Percentiles rank a stretch among this genome's conserved stretches.
phyloP scores from a whole-genome alignment of 1,140 invertebrate species.

The Temnothorax nylanderi region DNA sequence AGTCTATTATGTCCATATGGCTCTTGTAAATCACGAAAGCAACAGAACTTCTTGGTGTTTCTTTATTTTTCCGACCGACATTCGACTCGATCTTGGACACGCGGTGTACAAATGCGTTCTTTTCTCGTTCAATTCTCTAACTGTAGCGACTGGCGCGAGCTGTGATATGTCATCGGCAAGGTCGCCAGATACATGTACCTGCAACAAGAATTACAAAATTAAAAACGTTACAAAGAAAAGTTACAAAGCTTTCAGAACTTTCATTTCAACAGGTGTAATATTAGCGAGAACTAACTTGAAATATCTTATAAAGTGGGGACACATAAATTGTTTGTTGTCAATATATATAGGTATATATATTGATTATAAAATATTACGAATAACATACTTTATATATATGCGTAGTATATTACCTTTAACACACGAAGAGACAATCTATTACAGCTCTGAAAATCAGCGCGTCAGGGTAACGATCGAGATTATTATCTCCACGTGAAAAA shows the following conservation, averaged over 20 bases:
- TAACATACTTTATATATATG: neutral
- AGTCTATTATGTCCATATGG: constrained; percentile 30
- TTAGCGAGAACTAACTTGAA: neutral
- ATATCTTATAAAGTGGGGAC: neutral
- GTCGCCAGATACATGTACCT: neutral
- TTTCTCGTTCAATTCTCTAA: neutral
- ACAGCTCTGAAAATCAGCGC: constrained; percentile 4
- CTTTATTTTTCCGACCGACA: constrained; percentile 49
- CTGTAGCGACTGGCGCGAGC: neutral
- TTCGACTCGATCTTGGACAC: constrained; percentile 54
- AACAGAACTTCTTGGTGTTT: constrained; percentile 35
- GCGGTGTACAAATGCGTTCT: constrained; percentile 43
- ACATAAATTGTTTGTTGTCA: neutral
- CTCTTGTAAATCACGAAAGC: constrained; percentile 52
- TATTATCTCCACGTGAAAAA: constrained; percentile 17
- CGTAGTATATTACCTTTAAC: neutral
- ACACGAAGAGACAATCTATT: neutral
- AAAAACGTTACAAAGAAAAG: constrained; percentile 13
- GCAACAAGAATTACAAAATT: constrained; percentile 7
- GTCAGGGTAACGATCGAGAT: constrained; percentile 2
- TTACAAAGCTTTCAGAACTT: neutral
- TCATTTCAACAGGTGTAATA: neutral
- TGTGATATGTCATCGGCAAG: constrained; percentile 11
- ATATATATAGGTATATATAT: neutral
- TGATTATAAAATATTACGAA: neutral